phyloP scores from a whole-genome alignment of 1,140 invertebrate genomes.

The Calephelis nemesis region DNA sequence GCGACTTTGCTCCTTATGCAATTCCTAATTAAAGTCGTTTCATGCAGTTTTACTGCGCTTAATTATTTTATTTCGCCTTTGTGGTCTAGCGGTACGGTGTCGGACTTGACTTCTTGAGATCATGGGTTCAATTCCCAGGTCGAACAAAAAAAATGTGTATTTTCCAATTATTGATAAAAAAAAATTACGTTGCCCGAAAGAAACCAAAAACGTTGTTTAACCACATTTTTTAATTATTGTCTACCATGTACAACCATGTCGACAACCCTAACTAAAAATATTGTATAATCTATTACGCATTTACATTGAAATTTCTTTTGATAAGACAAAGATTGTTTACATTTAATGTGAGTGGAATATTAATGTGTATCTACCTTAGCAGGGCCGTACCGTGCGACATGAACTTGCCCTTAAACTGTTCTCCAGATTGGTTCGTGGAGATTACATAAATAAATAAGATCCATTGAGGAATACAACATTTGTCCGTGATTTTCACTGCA shows the following conservation, averaged over 20 bases:
- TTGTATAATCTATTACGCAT: constrained; percentile 27
- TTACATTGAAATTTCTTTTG: constrained; percentile 27
- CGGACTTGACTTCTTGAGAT: too few species aligned
- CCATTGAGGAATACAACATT: neutral
- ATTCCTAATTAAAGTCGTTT: too few species aligned
- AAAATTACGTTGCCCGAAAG: too few species aligned
- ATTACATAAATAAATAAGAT: constrained; percentile 28
- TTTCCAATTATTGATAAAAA: neutral
- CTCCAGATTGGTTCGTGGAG: constrained; percentile 35
- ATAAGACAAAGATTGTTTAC: constrained; percentile 24
- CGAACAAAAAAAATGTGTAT: neutral
- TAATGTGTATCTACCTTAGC: constrained; percentile 12
- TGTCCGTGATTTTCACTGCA: too few species aligned
- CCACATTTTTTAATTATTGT: too few species aligned
- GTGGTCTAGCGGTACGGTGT: too few species aligned
- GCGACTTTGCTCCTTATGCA: too few species aligned
- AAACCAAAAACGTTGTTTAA: too few species aligned
- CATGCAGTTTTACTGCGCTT: too few species aligned
- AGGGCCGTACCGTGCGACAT: constrained; percentile 14
- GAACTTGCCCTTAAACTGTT: constrained; percentile 38
- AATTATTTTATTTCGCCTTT: too few species aligned
- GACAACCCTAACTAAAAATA: neutral
- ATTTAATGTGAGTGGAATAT: constrained; percentile 24
- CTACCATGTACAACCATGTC: neutral
- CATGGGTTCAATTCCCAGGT: too few species aligned